phyloP scores from a whole-genome alignment of 1,140 invertebrate genomes.

The Drosophila ananassae region DNA sequence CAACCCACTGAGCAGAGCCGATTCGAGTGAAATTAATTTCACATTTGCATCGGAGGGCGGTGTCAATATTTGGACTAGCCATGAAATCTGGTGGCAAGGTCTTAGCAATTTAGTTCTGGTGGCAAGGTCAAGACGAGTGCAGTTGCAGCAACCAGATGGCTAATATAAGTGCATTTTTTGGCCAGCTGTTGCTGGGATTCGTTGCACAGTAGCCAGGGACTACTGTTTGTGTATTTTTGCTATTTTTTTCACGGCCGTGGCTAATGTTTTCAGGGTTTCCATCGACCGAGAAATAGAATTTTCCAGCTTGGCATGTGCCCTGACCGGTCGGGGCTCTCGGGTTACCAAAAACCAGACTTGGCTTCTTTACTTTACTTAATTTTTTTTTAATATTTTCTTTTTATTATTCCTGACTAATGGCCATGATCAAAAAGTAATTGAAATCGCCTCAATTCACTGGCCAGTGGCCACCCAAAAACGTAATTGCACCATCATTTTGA shows the following conservation, averaged over 20 bases:
- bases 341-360: slow-evolving; percentile 11
- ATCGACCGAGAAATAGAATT: background rate
- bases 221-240: slow-evolving; percentile 31
- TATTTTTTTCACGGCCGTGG: slow-evolving; percentile 42
- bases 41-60: slow-evolving; percentile 52
- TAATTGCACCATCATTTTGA: slow-evolving; percentile 80
- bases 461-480: slow-evolving; percentile 76
- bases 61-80: slow-evolving; percentile 74
- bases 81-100: slow-evolving; percentile 49
- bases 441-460: slow-evolving; percentile 45
- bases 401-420: slow-evolving; percentile 40
- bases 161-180: slow-evolving; percentile 9
- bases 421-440: slow-evolving; percentile 65
- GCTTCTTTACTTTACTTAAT: background rate
- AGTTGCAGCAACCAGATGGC: slow-evolving; percentile 32
- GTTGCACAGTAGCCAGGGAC: slow-evolving; percentile 53
- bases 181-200: slow-evolving; percentile 33
- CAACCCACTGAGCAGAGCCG: slow-evolving; percentile 50
- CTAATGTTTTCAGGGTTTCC: slow-evolving; percentile 37
- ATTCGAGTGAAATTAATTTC: slow-evolving; percentile 71
- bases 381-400: slow-evolving; percentile 15
- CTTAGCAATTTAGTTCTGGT: slow-evolving; percentile 65
- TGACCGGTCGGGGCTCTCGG: background rate
- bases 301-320: slow-evolving; percentile 46
- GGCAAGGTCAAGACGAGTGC: slow-evolving; percentile 61